Evolutionary conservation across 2,797 vertebrate species (phyloP).

Genomic region (Epinephelus coioides): DNA sequence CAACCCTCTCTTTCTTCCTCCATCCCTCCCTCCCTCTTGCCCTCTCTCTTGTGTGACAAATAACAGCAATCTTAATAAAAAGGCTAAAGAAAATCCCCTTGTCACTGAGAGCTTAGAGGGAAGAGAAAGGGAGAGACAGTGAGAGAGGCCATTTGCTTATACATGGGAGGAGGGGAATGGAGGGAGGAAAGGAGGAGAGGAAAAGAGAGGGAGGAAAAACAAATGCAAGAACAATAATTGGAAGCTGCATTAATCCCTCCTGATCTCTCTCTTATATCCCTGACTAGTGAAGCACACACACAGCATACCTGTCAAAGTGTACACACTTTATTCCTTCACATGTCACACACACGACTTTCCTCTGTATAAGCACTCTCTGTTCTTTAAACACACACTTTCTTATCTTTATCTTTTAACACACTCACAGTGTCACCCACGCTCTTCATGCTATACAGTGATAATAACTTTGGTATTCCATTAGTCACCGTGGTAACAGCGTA

Average conservation of each 20-base stretch:
- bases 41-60: constrained; percentile 47
- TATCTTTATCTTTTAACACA: constrained; percentile 39
- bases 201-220: constrained; percentile 11
- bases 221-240: constrained; percentile 60
- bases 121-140: constrained; percentile 21
- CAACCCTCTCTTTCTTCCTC: neutral
- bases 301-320: constrained; percentile 21
- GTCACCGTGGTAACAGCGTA: constrained; percentile 58
- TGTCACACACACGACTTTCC: neutral
- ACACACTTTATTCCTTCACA: constrained; percentile 7
- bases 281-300: constrained; percentile 21
- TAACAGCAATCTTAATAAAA: constrained; percentile 66
- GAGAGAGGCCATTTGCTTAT: constrained; percentile 31
- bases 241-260: constrained; percentile 64
- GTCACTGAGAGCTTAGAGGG: constrained; percentile 61
- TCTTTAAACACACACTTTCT: constrained; percentile 24
- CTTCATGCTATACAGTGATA: constrained; percentile 23
- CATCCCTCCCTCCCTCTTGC: neutral
- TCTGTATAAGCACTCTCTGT: neutral
- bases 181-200: neutral
- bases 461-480: constrained; percentile 60
- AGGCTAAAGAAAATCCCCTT: constrained; percentile 63
- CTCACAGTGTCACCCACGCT: constrained; percentile 23
- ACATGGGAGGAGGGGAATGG: constrained; percentile 25
- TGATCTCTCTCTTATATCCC: constrained; percentile 46